Evolutionary conservation across 2,888 invertebrate species (phyloP).

Genomic region (Rhagium mordax): DNA sequence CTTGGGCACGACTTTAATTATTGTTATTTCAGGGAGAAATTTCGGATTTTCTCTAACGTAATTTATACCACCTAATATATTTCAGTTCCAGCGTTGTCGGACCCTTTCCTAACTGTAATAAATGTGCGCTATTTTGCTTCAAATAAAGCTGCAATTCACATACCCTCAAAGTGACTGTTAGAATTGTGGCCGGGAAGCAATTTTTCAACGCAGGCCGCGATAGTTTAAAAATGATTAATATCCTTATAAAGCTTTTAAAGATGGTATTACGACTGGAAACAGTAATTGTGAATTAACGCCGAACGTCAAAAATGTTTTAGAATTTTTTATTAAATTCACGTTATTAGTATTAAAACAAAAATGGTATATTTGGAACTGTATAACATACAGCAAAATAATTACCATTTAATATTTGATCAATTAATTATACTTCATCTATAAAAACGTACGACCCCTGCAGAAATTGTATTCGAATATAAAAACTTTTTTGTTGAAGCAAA

Average conservation of each 20-base stretch:
- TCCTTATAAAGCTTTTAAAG: background rate
- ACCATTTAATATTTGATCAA: no score
- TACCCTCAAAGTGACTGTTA: slow-evolving; percentile 2
- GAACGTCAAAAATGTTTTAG: no score
- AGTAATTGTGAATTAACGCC: no score
- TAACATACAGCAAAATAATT: no score
- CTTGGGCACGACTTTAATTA: slow-evolving; percentile 15
- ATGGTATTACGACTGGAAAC: no score
- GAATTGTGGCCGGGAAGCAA: background rate
- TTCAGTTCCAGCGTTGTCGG: slow-evolving; percentile 14
- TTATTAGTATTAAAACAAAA: no score
- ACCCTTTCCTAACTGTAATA: slow-evolving; percentile 17
- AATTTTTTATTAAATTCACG: no score
- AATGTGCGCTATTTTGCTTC: slow-evolving; percentile 25
- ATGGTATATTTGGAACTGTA: no score
- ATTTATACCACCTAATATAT: slow-evolving; percentile 28
- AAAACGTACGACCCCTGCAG: no score
- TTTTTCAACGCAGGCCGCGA: background rate
- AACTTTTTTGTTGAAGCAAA: no score
- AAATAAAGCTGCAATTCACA: slow-evolving; percentile 24
- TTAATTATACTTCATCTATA: no score
- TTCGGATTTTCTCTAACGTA: slow-evolving; percentile 17
- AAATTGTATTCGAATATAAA: no score
- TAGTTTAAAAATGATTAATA: background rate
- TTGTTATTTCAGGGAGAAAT: slow-evolving; percentile 20